phyloP scores from a whole-genome alignment of 1,140 invertebrate species.

The Drosophila gunungcola region DNA sequence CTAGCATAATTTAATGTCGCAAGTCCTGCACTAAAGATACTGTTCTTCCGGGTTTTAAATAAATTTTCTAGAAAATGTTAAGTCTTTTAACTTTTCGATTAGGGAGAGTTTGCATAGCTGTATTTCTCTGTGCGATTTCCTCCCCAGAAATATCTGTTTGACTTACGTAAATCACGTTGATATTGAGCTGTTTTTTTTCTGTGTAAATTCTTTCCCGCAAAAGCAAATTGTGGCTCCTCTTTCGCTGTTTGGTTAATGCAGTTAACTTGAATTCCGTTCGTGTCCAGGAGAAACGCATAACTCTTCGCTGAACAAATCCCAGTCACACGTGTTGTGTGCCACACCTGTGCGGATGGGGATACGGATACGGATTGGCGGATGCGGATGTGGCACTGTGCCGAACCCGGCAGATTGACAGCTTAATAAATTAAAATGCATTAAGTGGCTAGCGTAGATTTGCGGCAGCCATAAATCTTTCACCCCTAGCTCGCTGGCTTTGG shows the following conservation, averaged over 20 bases:
- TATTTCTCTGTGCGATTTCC: neutral
- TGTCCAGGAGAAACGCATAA: slow-evolving; percentile 35
- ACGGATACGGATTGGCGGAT: neutral
- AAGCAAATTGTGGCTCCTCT: slow-evolving; percentile 11
- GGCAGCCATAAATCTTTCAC: slow-evolving; percentile 74
- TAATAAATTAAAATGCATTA: slow-evolving; percentile 83
- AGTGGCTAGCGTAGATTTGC: slow-evolving; percentile 78
- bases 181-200: neutral
- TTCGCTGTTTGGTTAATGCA: slow-evolving; percentile 14
- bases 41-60: too few species aligned
- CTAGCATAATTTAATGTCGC: too few species aligned
- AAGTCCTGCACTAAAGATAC: too few species aligned
- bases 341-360: slow-evolving; percentile 10
- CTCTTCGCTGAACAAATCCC: slow-evolving; percentile 22
- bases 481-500: slow-evolving; percentile 41
- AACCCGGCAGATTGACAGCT: slow-evolving; percentile 70
- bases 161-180: too few species aligned
- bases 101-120: too few species aligned
- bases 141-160: neutral
- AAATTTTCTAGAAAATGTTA: too few species aligned
- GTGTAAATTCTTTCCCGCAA: neutral
- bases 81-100: too few species aligned
- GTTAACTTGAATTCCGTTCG: slow-evolving; percentile 21
- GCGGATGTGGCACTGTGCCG: neutral
- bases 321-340: slow-evolving; percentile 15